Evolutionary conservation across 2,113 vertebrate genomes (phyloP).

Genomic region (Lophura nycthemera): DNA sequence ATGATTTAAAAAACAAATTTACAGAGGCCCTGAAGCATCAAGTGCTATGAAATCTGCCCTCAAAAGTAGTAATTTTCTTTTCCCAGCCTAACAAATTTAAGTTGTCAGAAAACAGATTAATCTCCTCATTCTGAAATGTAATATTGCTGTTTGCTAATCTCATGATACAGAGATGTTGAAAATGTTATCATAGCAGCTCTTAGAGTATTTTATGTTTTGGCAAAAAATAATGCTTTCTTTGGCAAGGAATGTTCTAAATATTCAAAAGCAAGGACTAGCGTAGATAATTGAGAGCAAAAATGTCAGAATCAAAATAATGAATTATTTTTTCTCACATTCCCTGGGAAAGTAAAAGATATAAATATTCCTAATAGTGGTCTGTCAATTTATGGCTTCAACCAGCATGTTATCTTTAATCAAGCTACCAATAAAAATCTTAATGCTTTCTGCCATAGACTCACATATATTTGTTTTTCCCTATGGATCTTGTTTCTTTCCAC

Average conservation of each 20-base stretch:
- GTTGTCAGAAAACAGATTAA: constrained; percentile 64
- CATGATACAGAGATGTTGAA: constrained; percentile 10
- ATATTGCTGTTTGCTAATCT: constrained; percentile 58
- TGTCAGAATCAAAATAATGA: constrained; percentile 22
- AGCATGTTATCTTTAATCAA: background rate
- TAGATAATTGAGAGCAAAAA: constrained; percentile 27
- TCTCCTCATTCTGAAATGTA: constrained; percentile 56
- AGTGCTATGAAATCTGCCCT: constrained; percentile 52
- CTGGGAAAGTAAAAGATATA: background rate
- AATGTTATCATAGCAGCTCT: constrained; percentile 52
- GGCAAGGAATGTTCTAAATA: constrained; percentile 23
- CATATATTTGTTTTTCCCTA: background rate
- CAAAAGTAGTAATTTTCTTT: constrained; percentile 54
- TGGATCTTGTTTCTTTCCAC: background rate
- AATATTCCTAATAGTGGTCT: constrained; percentile 14
- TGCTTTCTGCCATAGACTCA: background rate
- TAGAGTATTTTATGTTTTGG: constrained; percentile 45
- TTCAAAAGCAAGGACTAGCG: constrained; percentile 11
- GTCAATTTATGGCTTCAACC: background rate
- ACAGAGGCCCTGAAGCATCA: constrained; percentile 45
- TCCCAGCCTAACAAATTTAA: constrained; percentile 54
- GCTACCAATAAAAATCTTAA: background rate
- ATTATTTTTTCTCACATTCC: constrained; percentile 27
- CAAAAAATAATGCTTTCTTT: constrained; percentile 41
- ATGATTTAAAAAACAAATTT: constrained; percentile 41